Evolutionary conservation across 2,888 invertebrate species (phyloP).

Genomic region (Hipparchia semele): DNA sequence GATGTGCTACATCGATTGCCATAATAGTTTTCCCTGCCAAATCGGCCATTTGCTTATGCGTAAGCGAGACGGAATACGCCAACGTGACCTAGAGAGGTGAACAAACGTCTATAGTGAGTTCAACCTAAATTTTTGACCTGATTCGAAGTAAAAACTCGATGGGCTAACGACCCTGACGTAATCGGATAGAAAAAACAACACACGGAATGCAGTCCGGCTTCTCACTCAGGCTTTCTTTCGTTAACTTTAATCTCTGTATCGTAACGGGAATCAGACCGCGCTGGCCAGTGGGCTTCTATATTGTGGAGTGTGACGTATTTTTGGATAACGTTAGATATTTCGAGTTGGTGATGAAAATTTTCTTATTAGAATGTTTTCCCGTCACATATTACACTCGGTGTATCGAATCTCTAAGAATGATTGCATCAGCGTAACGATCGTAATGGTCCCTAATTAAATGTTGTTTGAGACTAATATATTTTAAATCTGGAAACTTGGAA

Average conservation of each 20-base stretch:
- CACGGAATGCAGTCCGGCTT: conserved; percentile 61
- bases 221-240: conserved; percentile 54
- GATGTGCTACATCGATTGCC: conserved; percentile 18
- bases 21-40: conserved; percentile 33
- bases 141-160: conserved; percentile 68
- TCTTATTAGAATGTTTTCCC: neutral
- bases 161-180: conserved; percentile 71
- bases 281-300: conserved; percentile 30
- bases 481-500: too few relatives aligned
- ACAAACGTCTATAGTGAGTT: conserved; percentile 70
- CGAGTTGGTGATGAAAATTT: neutral
- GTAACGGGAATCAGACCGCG: conserved; percentile 41
- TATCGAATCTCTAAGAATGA: too few relatives aligned
- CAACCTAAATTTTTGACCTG: conserved; percentile 78
- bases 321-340: conserved; percentile 6
- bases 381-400: neutral
- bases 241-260: conserved; percentile 31
- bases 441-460: too few relatives aligned
- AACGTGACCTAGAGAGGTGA: conserved; percentile 76
- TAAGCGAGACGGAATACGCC: conserved; percentile 33
- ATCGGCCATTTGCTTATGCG: conserved; percentile 31
- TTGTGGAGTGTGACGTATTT: conserved; percentile 28
- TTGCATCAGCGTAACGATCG: too few relatives aligned
- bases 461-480: too few relatives aligned
- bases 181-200: conserved; percentile 65